Percentiles rank a stretch among this genome's conserved stretches.
These are phyloP conservation scores for Aspidapion aeneum DNA, from an alignment of 2,888 invertebrate species.

Conservation along the genomic window DNA sequence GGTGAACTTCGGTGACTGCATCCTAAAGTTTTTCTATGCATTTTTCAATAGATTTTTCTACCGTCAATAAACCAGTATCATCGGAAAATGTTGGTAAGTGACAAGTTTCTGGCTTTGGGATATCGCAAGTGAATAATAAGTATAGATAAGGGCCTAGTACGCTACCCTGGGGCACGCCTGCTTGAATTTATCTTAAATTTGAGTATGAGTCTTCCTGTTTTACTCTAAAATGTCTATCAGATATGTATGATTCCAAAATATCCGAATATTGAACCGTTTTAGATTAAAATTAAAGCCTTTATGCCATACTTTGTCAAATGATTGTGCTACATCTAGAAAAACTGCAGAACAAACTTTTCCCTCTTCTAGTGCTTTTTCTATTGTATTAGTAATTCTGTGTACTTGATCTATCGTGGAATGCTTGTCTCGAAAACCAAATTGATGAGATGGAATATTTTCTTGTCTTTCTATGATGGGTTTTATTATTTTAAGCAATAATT, in stretches of 20 bases:
- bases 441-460: background rate
- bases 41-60: too few species aligned
- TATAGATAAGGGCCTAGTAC: background rate
- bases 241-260: too few species aligned
- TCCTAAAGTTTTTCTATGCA: too few species aligned
- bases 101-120: too few species aligned
- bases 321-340: background rate
- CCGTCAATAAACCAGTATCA: too few species aligned
- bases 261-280: too few species aligned
- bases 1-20: too few species aligned
- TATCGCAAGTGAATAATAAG: too few species aligned
- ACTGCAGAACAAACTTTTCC: background rate
- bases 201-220: background rate
- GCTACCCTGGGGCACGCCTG: background rate
- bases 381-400: background rate
- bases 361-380: background rate
- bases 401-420: too few species aligned
- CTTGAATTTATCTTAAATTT: background rate
- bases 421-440: background rate
- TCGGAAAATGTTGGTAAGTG: too few species aligned
- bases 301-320: slow-evolving; percentile 4
- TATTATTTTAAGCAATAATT: background rate
- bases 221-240: too few species aligned
- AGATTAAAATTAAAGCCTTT: background rate
- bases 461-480: background rate